These are phyloP conservation scores for Ptyas mucosa DNA, from an alignment of 2,113 vertebrate genomes.

Conservation along the genomic window DNA sequence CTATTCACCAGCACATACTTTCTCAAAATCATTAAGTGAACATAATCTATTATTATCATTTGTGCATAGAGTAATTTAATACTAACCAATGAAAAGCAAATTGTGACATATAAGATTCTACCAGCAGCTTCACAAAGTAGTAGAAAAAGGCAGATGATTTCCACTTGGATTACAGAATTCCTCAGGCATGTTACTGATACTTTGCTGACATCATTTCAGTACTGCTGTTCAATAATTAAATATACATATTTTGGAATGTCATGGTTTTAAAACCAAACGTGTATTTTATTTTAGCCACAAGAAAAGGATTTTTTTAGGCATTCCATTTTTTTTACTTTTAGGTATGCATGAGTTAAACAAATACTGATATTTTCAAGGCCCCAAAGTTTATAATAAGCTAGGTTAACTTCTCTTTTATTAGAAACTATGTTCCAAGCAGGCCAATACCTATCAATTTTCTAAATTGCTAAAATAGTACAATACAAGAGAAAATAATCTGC, in stretches of 20 bases:
- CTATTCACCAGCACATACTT: not conserved
- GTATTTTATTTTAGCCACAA: not conserved
- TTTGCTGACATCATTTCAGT: not conserved
- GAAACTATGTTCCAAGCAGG: not conserved
- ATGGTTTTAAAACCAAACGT: not conserved
- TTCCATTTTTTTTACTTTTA: not conserved
- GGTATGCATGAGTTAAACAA: not conserved
- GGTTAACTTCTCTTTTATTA: not conserved
- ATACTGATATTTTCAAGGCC: not conserved
- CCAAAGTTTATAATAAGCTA: not conserved
- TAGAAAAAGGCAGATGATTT: not conserved
- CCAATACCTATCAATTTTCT: not conserved
- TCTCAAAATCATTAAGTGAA: not conserved
- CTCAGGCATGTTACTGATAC: not conserved
- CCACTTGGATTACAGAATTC: not conserved
- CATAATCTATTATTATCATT: not conserved
- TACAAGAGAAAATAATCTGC: not conserved
- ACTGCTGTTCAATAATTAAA: not conserved
- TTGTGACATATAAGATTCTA: not conserved
- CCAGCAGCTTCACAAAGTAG: not conserved
- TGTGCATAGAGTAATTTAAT: not conserved
- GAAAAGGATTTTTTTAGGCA: not conserved
- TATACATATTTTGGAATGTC: not conserved
- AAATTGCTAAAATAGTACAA: not conserved
- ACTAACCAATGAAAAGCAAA: not conserved